Conservation (phyloP, 1,140 invertebrate species). For the Cyphomyrmex costatus region DNA sequence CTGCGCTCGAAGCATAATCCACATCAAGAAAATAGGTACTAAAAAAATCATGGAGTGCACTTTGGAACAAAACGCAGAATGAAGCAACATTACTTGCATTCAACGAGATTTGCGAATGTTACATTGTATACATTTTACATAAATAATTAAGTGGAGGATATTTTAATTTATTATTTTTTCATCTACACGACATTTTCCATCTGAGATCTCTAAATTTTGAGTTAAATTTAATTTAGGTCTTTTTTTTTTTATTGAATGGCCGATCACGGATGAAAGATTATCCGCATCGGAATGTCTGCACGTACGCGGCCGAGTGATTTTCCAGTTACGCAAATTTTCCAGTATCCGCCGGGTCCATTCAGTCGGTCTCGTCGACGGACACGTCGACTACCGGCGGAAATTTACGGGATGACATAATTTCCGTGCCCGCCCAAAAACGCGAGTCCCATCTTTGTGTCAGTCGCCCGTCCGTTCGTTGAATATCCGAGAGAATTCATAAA, state of each 20-base stretch:
- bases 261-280: constrained; percentile 17
- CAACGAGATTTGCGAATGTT: not conserved
- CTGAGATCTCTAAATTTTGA: constrained; percentile 16
- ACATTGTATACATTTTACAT: not conserved
- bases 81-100: not conserved
- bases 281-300: constrained; percentile 12
- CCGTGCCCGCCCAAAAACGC: constrained; percentile 47
- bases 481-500: constrained; percentile 42
- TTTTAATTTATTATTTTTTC: not conserved
- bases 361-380: constrained; percentile 44
- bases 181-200: not conserved
- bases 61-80: not conserved
- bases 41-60: not conserved
- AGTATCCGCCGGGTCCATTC: constrained; percentile 21
- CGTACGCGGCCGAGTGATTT: constrained; percentile 41
- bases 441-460: not conserved
- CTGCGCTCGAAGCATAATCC: not conserved
- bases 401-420: constrained; percentile 71
- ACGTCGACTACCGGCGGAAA: constrained; percentile 58
- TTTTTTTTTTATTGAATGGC: constrained; percentile 3
- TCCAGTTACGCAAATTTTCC: constrained; percentile 66
- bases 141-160: not conserved
- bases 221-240: not conserved
- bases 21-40: not conserved
- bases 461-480: constrained; percentile 17